A percentile compares a stretch with the other conserved stretches of the same genome.
These are phyloP conservation scores for Drosophila robusta DNA, from an alignment of 2,888 invertebrate genomes.

Conservation along the genomic window DNA sequence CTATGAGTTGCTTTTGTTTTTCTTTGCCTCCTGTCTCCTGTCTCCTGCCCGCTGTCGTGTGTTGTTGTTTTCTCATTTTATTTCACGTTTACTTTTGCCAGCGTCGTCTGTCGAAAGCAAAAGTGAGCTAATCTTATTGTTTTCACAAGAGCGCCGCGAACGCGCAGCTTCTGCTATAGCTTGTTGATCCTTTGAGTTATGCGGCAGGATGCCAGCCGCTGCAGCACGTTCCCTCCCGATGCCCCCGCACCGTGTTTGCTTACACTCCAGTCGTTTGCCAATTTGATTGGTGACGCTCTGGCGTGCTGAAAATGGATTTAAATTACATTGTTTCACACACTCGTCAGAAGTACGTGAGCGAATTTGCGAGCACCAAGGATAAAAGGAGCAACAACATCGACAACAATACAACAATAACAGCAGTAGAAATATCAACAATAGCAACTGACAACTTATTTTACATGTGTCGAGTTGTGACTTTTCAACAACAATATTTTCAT, in stretches of 20 bases:
- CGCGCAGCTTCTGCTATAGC: constrained; percentile 43
- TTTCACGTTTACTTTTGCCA: constrained; percentile 69
- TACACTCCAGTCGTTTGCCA: constrained; percentile 74
- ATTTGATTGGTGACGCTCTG: constrained; percentile 77
- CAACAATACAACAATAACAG: not conserved
- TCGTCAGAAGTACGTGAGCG: constrained; percentile 61
- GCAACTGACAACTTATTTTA: constrained; percentile 59
- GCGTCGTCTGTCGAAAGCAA: constrained; percentile 50
- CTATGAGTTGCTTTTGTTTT: constrained; percentile 72
- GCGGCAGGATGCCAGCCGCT: constrained; percentile 41
- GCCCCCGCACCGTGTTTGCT: constrained; percentile 47
- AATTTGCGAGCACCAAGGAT: constrained; percentile 42
- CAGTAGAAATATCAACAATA: constrained; percentile 37
- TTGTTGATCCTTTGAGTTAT: constrained; percentile 80
- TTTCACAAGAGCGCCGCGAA: constrained; percentile 66
- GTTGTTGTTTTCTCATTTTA: constrained; percentile 72
- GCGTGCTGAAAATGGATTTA: constrained; percentile 83
- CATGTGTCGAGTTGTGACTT: constrained; percentile 63
- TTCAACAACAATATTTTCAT: constrained; percentile 74
- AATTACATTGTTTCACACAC: constrained; percentile 81
- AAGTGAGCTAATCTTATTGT: constrained; percentile 81
- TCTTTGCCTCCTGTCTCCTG: constrained; percentile 48
- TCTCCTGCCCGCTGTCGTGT: constrained; percentile 3
- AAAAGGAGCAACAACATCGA: constrained; percentile 22
- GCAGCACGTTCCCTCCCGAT: not conserved